Evolutionary conservation across 2,797 vertebrate species (phyloP).

Genomic region (Erpetoichthys calabaricus): DNA sequence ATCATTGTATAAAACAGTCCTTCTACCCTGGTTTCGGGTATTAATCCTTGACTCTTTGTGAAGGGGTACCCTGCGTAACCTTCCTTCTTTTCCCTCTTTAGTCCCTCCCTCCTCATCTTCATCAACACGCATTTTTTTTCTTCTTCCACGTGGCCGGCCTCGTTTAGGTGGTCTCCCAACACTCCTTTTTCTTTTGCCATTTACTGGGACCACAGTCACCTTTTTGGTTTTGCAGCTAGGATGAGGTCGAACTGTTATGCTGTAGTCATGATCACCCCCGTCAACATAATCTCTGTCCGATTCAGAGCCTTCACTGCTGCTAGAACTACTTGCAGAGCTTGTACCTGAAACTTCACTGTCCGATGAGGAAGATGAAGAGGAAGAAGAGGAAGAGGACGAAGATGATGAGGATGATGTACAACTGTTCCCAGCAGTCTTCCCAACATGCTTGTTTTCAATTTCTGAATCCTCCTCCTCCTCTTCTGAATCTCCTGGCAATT

Average conservation of each 20-base stretch:
- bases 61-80: conserved; percentile 26
- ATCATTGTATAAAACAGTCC: conserved; percentile 83
- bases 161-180: conserved; percentile 27
- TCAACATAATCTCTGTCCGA: conserved; percentile 80
- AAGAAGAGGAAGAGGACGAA: conserved; percentile 44
- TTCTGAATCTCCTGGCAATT: conserved; percentile 41
- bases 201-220: too few species aligned
- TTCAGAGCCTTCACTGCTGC: conserved; percentile 41
- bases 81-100: conserved; percentile 26
- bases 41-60: conserved; percentile 64
- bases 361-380: conserved; percentile 52
- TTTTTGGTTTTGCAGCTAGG: conserved; percentile 25
- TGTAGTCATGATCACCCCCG: conserved; percentile 93
- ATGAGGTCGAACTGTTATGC: conserved; percentile 69
- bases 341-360: conserved; percentile 58
- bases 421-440: conserved; percentile 44
- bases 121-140: conserved; percentile 30
- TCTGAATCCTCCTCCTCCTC: conserved; percentile 42
- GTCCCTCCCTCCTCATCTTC: conserved; percentile 43
- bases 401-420: conserved; percentile 29
- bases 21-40: conserved; percentile 88
- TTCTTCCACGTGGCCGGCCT: conserved; percentile 15
- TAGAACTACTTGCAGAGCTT: conserved; percentile 44
- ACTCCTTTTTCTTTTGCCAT: conserved; percentile 19
- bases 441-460: conserved; percentile 38